Evolutionary conservation across 2,888 invertebrate species (phyloP), one percentile per base, ranked within the genome.

Genomic region (Thymelicus sylvestris): DNA sequence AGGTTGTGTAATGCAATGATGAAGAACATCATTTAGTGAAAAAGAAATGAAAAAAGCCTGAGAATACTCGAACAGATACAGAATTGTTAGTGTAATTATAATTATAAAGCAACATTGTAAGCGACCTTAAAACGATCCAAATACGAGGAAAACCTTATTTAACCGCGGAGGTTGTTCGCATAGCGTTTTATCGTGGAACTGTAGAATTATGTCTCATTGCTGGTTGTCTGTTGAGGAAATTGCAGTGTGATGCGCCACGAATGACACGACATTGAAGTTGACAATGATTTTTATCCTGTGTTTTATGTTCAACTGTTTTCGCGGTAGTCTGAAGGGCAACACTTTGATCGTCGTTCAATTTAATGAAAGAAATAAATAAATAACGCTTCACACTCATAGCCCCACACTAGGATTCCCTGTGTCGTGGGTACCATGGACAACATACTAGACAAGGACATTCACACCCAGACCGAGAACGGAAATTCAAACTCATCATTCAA

Each of bases 91-190:
- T 19, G 12, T 13, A 31, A 8, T 31, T 31, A 31, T 31, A 31
- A 10, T 31, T 57, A 55, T 31, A 31, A 24, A 31, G 4, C 57
- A 63, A 31, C 31, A 31, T 50, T 63, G 24, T 48, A 50, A 59
- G 41, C 41, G 70, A 72, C 74, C 74, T 75, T 62, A 65, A 24
- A 59, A n/a, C 59, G 67, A 65, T 64, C 72, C 52, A 71, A 72
- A 70, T 71, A 67, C 64, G 67, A 75, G 75, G 75, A 75, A 73
- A 76, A 74, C 71, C 68, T 48, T 70, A 55, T 64, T 72, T 66
- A 61, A 15, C 15, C 50, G 57, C 60, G 71, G 67, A 71, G 73
- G 74, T 75, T 38, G 67, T 73, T 61, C 62, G 61, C 48, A 24
- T 52, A 41, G 12, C 48, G 31, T 62, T 67, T 63, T 68, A 55